Evolutionary conservation across 2,113 vertebrate species (phyloP), one percentile per base, ranked within the genome.

Genomic region (Saccopteryx bilineata): DNA sequence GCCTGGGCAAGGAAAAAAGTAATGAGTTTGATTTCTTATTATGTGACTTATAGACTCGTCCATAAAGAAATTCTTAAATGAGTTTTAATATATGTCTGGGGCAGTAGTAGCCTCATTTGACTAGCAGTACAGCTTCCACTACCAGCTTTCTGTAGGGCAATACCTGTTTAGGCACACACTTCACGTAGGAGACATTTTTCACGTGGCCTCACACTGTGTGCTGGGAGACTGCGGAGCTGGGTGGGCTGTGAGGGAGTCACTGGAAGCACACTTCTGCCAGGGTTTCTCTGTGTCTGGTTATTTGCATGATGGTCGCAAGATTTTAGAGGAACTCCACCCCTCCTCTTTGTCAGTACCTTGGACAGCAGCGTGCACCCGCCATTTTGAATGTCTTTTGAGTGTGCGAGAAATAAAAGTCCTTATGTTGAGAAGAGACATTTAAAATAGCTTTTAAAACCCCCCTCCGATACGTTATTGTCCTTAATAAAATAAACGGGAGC

Each of bases 261-360:
- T 2, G 5, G 54, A 52, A n/a, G 26, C 0, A 0, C 8, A 1
- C 8, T 14, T 80, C 11, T 21, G n/a, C 33, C 26, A 31, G 61
- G 11, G 10, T 80, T 58, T 39, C 5, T 46, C 69, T 56, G 1
- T 48, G 7, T 48, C 18, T 56, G 31, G 33, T 56, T 79, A 6
- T 78, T 82, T 60, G 58, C 33, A 12, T 0, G 6, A 21, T 1
- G 48, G 28, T 31, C 15, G 18, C 46, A 15, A 17, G 2, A 12
- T 63, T 92, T 78, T 50, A 46, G 24, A 13, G 33, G 58, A 79
- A 50, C 17, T 4, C 33, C 26, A 31, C 5, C 0, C 7, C 6
- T 0, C 26, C n/a, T 28, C 0, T 4, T 28, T 56, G 12, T 9
- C n/a, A 86, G n/a, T 33, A 78, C 39, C 65, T 17, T 28, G 71